These are phyloP conservation scores for Philereme transversata DNA, from an alignment of 2,888 invertebrate species.

Conservation along the genomic window DNA sequence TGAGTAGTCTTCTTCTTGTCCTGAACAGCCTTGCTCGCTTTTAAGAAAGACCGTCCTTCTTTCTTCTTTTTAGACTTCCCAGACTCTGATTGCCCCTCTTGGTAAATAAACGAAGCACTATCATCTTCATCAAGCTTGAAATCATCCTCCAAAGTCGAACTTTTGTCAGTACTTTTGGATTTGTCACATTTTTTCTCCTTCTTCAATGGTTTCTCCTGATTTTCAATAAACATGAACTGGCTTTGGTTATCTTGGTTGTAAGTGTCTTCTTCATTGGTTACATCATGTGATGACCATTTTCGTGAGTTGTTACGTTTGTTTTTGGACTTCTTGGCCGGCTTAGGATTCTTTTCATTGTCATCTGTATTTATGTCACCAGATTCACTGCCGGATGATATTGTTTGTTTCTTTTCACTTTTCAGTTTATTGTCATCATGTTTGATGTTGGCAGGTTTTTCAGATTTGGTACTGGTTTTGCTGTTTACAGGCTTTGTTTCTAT, in stretches of 20 bases:
- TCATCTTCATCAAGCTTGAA: slow-evolving; percentile 66
- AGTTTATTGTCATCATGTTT: slow-evolving; percentile 69
- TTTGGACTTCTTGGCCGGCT: slow-evolving; percentile 68
- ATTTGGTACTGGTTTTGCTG: slow-evolving; percentile 67
- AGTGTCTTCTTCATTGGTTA: slow-evolving; percentile 70
- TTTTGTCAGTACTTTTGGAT: slow-evolving; percentile 58
- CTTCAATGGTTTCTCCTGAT: slow-evolving; percentile 68
- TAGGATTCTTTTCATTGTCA: slow-evolving; percentile 69
- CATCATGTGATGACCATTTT: slow-evolving; percentile 85
- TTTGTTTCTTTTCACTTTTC: slow-evolving; percentile 70
- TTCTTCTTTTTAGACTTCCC: slow-evolving; percentile 75
- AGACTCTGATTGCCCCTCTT: slow-evolving; percentile 64
- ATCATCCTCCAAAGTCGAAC: slow-evolving; percentile 55
- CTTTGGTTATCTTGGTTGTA: slow-evolving; percentile 66
- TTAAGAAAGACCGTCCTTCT: slow-evolving; percentile 70
- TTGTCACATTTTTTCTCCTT: slow-evolving; percentile 71
- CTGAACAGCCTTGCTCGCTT: slow-evolving; percentile 61
- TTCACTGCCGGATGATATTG: slow-evolving; percentile 78
- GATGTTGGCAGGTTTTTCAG: slow-evolving; percentile 61
- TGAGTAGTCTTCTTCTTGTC: slow-evolving; percentile 78
- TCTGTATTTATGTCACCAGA: slow-evolving; percentile 76
- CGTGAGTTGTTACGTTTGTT: slow-evolving; percentile 76
- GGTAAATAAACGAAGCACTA: slow-evolving; percentile 63
- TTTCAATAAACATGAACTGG: slow-evolving; percentile 78
- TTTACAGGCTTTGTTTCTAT: slow-evolving; percentile 66